Evolutionary conservation across 2,797 vertebrate species (phyloP).

Genomic region (Chromobotia macracanthus): DNA sequence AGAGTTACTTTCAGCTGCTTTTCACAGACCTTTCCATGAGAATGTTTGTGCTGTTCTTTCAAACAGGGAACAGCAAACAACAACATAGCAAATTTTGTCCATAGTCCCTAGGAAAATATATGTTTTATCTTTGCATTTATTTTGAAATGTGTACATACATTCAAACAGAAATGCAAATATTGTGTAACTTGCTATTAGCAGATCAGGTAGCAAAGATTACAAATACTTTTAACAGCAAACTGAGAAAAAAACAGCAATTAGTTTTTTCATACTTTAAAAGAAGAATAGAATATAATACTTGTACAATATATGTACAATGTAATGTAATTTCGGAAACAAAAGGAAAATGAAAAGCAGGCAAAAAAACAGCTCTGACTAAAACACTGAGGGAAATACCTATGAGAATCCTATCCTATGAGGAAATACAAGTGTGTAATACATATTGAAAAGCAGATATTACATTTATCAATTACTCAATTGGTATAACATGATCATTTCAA

Average conservation of each 20-base stretch:
- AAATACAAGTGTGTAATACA: too few species aligned
- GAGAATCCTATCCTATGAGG: too few species aligned
- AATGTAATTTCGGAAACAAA: too few species aligned
- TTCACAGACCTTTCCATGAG: background rate
- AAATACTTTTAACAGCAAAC: background rate
- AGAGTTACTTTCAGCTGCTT: background rate
- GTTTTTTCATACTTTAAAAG: background rate
- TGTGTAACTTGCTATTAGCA: background rate
- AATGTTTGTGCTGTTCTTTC: background rate
- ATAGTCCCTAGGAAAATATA: background rate
- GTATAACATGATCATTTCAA: too few species aligned
- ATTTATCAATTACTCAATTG: too few species aligned
- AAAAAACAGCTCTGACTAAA: too few species aligned
- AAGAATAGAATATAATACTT: background rate
- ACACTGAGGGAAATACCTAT: too few species aligned
- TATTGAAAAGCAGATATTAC: too few species aligned
- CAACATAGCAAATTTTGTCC: background rate
- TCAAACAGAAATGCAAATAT: background rate
- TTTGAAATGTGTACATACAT: background rate
- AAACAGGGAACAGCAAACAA: background rate
- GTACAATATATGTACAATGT: too few species aligned
- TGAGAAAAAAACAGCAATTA: background rate
- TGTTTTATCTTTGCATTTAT: background rate
- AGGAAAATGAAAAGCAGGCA: too few species aligned
- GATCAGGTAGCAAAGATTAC: background rate